Percentiles rank a stretch among this genome's conserved stretches.
These are phyloP conservation scores for Oscheius sp. DNA, from an alignment of 2,888 invertebrate species.

Conservation along the genomic window DNA sequence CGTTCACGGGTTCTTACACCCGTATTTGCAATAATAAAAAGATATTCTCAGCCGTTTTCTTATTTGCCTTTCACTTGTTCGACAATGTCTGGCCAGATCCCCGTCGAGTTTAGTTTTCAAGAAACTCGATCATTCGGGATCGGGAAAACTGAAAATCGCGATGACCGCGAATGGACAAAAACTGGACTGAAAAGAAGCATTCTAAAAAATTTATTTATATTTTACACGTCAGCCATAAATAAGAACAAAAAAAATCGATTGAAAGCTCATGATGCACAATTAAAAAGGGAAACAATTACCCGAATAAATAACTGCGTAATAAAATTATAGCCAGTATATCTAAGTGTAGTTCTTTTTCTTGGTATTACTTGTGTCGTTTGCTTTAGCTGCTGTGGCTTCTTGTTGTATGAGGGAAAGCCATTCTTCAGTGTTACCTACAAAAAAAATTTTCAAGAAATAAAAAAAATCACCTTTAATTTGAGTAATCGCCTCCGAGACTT, in stretches of 20 bases:
- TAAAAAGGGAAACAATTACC: constrained; percentile 2
- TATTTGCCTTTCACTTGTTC: not conserved
- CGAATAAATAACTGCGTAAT: not conserved
- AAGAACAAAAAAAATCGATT: not conserved
- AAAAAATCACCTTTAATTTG: constrained; percentile 10
- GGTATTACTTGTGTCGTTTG: constrained; percentile 6
- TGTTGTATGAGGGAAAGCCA: constrained; percentile 14
- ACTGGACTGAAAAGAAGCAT: not conserved
- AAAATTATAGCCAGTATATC: not conserved
- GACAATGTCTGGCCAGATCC: not conserved
- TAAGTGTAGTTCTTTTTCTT: not conserved
- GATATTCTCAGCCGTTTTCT: not conserved
- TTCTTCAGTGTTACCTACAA: constrained; percentile 21
- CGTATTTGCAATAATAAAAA: constrained; percentile 33
- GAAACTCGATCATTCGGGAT: constrained; percentile 8
- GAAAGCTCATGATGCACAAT: constrained; percentile 8
- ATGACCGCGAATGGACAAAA: not conserved
- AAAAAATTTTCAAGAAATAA: not conserved
- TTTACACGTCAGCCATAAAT: not conserved
- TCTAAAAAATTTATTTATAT: not conserved
- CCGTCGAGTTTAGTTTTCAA: not conserved
- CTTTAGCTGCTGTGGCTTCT: constrained; percentile 8
- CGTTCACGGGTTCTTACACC: not conserved
- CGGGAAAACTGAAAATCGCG: constrained; percentile 3
- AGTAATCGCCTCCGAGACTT: not conserved